phyloP scores from a whole-genome alignment of 2,797 vertebrate species.

The Mus caroli region DNA sequence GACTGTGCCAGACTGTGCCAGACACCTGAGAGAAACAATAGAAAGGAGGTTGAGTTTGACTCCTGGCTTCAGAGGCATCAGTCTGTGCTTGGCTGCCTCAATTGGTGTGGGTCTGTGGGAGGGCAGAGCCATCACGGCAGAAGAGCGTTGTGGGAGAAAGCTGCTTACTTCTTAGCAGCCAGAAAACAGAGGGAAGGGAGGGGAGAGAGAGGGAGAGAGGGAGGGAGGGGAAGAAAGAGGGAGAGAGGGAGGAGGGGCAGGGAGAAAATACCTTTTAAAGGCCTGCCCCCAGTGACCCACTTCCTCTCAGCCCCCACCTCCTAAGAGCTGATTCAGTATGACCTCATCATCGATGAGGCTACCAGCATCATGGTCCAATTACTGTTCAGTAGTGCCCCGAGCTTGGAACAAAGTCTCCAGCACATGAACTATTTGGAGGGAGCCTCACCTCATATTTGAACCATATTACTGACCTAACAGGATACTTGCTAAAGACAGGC shows the following conservation, averaged over 20 bases:
- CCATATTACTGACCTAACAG: too few species aligned
- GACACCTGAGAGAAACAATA: not conserved
- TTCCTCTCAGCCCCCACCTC: not conserved
- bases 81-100: not conserved
- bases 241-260: not conserved
- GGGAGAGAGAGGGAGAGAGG: not conserved
- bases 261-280: not conserved
- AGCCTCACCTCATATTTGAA: not conserved
- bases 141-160: not conserved
- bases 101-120: not conserved
- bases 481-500: not conserved
- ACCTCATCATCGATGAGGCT: not conserved
- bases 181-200: not conserved
- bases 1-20: not conserved
- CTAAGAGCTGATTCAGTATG: not conserved
- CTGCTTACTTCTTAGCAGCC: not conserved
- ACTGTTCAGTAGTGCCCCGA: not conserved
- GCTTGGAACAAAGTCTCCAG: not conserved
- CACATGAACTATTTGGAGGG: not conserved
- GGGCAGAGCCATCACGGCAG: not conserved
- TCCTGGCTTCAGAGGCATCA: not conserved
- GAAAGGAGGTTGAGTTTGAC: not conserved
- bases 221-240: accelerated
- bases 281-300: not conserved
- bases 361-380: not conserved